Conservation (phyloP, 2,113 vertebrate species). For the Ploceus nigricollis region DNA sequence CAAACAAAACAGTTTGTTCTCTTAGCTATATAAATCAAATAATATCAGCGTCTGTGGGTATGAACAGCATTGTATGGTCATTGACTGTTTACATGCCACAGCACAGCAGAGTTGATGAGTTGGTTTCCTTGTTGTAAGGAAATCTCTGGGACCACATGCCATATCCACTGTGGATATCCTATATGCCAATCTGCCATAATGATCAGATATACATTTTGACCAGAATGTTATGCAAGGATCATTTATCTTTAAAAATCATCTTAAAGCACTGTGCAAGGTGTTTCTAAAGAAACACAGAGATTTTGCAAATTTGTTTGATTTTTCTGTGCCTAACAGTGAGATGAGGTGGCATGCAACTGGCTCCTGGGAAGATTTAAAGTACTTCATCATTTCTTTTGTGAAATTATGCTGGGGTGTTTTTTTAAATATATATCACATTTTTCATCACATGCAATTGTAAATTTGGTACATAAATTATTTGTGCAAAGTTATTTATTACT, state of each 20-base stretch:
- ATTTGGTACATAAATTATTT: not conserved
- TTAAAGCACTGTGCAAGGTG: not conserved
- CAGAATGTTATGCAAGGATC: not conserved
- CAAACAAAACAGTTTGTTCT: not conserved
- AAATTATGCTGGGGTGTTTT: not conserved
- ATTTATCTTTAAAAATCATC: not conserved
- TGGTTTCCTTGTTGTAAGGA: not conserved
- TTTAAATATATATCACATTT: not conserved
- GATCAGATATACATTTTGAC: not conserved
- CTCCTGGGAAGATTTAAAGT: not conserved
- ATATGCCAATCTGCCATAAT: not conserved
- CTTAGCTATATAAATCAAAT: not conserved
- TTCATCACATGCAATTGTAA: not conserved
- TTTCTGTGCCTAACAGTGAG: not conserved
- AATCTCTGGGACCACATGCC: not conserved
- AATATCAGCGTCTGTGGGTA: not conserved
- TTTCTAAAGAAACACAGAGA: not conserved
- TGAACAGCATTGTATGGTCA: not conserved
- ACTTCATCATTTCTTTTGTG: not conserved
- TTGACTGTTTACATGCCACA: not conserved
- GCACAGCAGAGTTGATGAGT: not conserved
- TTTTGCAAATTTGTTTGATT: not conserved
- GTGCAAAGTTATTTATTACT: not conserved
- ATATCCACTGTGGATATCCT: not conserved
- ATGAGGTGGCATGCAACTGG: not conserved